Base-by-base conservation (phyloP, 1,140 invertebrate species). In the Drosophila pectinifera region DNA sequence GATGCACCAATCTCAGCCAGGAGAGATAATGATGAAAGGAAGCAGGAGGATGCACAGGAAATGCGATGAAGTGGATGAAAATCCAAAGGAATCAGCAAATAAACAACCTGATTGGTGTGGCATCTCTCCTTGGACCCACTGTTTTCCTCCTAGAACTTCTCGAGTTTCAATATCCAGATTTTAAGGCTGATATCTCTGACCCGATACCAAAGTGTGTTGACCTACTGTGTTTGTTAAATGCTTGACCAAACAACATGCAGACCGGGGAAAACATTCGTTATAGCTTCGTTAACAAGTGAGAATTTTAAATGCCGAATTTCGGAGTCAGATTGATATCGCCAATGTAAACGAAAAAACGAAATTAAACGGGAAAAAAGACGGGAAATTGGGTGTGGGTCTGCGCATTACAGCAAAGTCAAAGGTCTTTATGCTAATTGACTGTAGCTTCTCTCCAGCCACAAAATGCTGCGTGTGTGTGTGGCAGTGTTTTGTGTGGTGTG, bases 391-490 rank as follows among this genome's bases (percentile, higher is more conserved):
- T 53, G 55, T 69, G 55, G 62, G 56, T 45, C 80, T 51, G 57
- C 57, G 38, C 65, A 73, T 55, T 39, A 41, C 67, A 36, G 45
- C 58, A 54, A 68, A 72, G 83, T 88, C 83, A 88, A 73, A 88
- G 83, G 70, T 68, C 78, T 82, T 68, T 76, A 86, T 86, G 79
- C 72, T 82, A 88, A 86, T 88, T 88, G 83, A 41, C 43, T 78
- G 61, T 70, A 73, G 68, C 78, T 70, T 69, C 49, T 11, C 26
- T 45, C 45, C 42, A 20, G 34, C 20, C 38, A 28, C 24, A 24
- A 8, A 16, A 43, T 42, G 5, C 18, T 6, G 1, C 48, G 24
- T 42, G 8, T 45, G 28, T 46, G 31, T 58, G 56, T 67, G 65
- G n/a, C n/a, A n/a, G n/a, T n/a, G n/a, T n/a, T n/a, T 22, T 22